Percentiles rank a stretch among this genome's conserved stretches.
Evolutionary conservation across 2,113 vertebrate genomes (phyloP).

Genomic region (Dascyllus trimaculatus): DNA sequence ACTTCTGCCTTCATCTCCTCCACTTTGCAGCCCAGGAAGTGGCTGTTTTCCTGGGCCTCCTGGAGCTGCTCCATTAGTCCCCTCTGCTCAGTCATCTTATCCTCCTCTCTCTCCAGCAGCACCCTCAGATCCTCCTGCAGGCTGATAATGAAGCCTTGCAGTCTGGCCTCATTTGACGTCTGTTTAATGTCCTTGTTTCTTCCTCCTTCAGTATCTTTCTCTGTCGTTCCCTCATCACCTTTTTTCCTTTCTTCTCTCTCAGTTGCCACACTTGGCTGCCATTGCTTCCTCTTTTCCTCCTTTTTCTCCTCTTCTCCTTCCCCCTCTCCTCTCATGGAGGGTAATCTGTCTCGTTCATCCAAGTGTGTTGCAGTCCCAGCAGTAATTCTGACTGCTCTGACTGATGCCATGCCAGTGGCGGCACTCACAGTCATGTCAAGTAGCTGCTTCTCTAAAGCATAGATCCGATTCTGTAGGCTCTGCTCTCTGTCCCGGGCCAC

Average conservation of each 20-base stretch:
- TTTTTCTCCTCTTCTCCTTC: slow-evolving; percentile 77
- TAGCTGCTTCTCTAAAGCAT: slow-evolving; percentile 84
- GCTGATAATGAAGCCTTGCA: slow-evolving; percentile 67
- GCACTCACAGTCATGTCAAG: slow-evolving; percentile 79
- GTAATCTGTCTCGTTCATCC: slow-evolving; percentile 57
- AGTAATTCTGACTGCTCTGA: slow-evolving; percentile 61
- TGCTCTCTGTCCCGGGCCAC: slow-evolving; percentile 81
- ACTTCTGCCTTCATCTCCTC: slow-evolving; percentile 81
- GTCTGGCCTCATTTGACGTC: slow-evolving; percentile 53
- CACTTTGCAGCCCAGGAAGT: slow-evolving; percentile 78
- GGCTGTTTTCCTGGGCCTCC: slow-evolving; percentile 76
- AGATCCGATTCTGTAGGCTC: slow-evolving; percentile 81
- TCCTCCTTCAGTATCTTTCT: not conserved
- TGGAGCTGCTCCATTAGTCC: slow-evolving; percentile 76
- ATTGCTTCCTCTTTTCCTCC: slow-evolving; percentile 63
- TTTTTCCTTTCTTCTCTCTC: not conserved
- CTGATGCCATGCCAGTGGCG: slow-evolving; percentile 49
- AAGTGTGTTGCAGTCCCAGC: slow-evolving; percentile 59
- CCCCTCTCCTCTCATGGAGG: slow-evolving; percentile 73
- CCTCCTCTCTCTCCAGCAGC: slow-evolving; percentile 79
- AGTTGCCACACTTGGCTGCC: slow-evolving; percentile 27
- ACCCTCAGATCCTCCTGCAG: slow-evolving; percentile 79
- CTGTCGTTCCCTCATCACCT: slow-evolving; percentile 26
- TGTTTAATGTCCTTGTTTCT: slow-evolving; percentile 43
- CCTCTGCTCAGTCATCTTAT: slow-evolving; percentile 66